Conservation (phyloP, 37 sponge, comb jelly and placozoan species). For the Bolinopsis microptera region DNA sequence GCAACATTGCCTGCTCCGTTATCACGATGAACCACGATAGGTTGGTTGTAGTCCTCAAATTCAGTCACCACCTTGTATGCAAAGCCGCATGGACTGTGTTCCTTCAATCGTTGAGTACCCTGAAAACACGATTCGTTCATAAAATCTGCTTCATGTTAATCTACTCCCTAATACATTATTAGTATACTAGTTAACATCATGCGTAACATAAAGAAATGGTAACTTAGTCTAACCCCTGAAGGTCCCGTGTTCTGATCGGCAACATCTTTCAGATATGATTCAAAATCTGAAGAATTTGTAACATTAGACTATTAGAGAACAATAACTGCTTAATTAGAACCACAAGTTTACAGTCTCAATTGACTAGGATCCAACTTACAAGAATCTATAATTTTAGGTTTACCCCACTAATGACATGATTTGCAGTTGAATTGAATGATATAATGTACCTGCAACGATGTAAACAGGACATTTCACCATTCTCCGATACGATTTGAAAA, state of each 20-base stretch:
- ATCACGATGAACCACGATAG: not conserved
- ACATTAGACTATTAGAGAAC: no score
- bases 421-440: no score
- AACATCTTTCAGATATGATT: not conserved
- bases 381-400: no score
- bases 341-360: no score
- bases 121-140: not conserved
- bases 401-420: no score
- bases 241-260: not conserved
- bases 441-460: not conserved
- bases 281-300: not conserved
- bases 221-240: not conserved
- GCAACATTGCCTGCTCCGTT: not conserved
- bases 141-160: no score
- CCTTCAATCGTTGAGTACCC: slow-evolving; percentile 3
- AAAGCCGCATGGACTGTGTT: not conserved
- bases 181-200: no score
- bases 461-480: not conserved
- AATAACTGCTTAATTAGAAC: no score
- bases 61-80: not conserved
- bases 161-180: no score
- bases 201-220: no score
- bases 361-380: no score
- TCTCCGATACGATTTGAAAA: not conserved
- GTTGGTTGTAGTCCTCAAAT: not conserved